Percentiles rank a stretch among this genome's conserved stretches.
Evolutionary conservation across 1,140 invertebrate species (phyloP).

Genomic region (Amphibalanus amphitrite): DNA sequence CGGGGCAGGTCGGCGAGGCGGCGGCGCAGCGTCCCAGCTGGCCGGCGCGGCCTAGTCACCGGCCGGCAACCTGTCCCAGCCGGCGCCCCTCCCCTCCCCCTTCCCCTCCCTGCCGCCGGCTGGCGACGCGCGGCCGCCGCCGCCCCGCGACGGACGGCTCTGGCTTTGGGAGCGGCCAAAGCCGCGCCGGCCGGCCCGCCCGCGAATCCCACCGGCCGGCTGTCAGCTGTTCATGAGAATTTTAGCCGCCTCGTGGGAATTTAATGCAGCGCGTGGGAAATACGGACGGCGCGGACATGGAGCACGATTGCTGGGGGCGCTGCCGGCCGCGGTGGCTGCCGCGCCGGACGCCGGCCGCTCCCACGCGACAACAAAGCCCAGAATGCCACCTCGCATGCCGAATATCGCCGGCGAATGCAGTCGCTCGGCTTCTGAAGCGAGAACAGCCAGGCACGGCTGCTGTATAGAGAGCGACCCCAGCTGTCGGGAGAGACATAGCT

Average conservation of each 20-base stretch:
- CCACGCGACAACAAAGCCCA: neutral
- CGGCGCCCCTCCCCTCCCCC: no score
- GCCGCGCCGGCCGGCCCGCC: no score
- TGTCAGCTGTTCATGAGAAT: constrained; percentile 1
- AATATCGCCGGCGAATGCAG: no score
- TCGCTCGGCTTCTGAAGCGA: no score
- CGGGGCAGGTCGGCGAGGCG: no score
- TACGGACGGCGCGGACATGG: neutral
- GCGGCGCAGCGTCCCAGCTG: no score
- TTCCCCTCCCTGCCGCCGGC: no score
- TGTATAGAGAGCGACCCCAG: no score
- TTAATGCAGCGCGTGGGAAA: neutral
- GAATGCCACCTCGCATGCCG: neutral
- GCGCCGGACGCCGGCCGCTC: neutral
- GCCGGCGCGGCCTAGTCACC: no score
- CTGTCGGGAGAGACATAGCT: no score
- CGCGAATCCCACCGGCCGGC: neutral
- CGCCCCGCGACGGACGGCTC: neutral
- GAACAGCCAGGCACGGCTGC: no score
- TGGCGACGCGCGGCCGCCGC: neutral
- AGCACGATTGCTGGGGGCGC: neutral
- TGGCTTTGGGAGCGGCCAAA: neutral
- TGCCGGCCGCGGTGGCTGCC: neutral
- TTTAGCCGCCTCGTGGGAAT: neutral
- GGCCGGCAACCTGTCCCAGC: no score